A percentile compares a stretch with the other conserved stretches of the same genome.
phyloP scores from a whole-genome alignment of 2,888 invertebrate genomes.

The Caenorhabditis afra region DNA sequence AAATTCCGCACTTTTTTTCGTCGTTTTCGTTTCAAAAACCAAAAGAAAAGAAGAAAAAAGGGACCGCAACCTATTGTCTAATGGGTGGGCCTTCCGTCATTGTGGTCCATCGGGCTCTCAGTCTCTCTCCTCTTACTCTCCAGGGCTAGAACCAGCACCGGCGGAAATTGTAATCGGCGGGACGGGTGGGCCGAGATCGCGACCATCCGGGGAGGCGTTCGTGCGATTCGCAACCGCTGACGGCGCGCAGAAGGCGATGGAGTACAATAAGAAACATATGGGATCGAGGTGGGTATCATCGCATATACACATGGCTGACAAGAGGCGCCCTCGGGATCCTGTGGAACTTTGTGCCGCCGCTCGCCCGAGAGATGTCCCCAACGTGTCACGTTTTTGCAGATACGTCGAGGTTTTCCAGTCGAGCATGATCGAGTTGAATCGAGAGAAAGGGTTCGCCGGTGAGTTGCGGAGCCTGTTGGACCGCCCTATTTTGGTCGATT shows the following conservation, averaged over 20 bases:
- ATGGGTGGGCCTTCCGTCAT: neutral
- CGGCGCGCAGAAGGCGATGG: conserved; percentile 72
- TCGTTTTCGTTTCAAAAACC: no score
- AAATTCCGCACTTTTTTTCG: no score
- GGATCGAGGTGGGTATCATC: conserved; percentile 74
- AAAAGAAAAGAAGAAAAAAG: no score
- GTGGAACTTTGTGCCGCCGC: no score
- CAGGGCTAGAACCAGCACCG: conserved; percentile 71
- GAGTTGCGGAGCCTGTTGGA: no score
- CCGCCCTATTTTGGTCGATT: no score
- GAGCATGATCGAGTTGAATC: conserved; percentile 58
- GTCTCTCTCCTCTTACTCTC: conserved; percentile 17
- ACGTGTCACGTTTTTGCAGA: no score
- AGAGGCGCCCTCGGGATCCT: no score
- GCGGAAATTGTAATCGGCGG: conserved; percentile 77
- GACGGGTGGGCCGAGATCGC: conserved; percentile 70
- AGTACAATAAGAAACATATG: conserved; percentile 76
- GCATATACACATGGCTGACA: no score
- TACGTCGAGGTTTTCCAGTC: conserved; percentile 76
- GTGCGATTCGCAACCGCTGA: conserved; percentile 71
- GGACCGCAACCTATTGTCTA: no score
- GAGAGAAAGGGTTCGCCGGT: conserved; percentile 52
- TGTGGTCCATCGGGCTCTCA: neutral
- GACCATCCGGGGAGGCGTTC: conserved; percentile 78
- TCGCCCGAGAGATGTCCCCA: no score